Percentiles rank a stretch among this genome's conserved stretches.
phyloP scores from a whole-genome alignment of 1,140 invertebrate genomes.

The Diorhabda sublineata region DNA sequence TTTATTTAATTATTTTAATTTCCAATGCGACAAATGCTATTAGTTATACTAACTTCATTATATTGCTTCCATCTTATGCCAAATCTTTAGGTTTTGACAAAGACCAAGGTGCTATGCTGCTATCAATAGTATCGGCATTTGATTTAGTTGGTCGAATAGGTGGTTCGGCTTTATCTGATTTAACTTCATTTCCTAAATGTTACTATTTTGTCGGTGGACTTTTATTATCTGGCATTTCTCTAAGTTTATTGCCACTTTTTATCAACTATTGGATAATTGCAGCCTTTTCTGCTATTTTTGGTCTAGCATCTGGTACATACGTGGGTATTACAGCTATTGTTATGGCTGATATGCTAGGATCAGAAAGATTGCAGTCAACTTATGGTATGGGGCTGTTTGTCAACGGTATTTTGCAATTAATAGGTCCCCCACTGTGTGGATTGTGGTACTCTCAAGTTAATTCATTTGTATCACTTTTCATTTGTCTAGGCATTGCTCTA shows the following conservation, averaged over 20 bases:
- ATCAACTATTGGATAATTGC: constrained; percentile 56
- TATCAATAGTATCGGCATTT: constrained; percentile 73
- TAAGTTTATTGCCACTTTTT: constrained; percentile 65
- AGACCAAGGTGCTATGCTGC: constrained; percentile 60
- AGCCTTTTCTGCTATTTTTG: constrained; percentile 69
- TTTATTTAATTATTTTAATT: constrained; percentile 76
- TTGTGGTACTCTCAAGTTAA: constrained; percentile 59
- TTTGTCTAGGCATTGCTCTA: constrained; percentile 66
- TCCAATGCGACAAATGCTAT: constrained; percentile 81
- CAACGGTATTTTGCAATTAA: constrained; percentile 73
- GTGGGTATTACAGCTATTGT: constrained; percentile 80
- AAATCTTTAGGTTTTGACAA: constrained; percentile 65
- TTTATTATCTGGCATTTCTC: constrained; percentile 67
- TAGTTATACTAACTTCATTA: constrained; percentile 81
- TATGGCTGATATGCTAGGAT: constrained; percentile 79
- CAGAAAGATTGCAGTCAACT: constrained; percentile 75
- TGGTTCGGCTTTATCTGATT: constrained; percentile 74
- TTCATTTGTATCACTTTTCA: constrained; percentile 67
- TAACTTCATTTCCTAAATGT: constrained; percentile 66
- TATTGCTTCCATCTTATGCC: constrained; percentile 72
- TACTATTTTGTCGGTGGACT: constrained; percentile 77
- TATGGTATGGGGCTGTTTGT: constrained; percentile 81
- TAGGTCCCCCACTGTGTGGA: constrained; percentile 76
- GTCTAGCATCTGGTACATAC: constrained; percentile 78
- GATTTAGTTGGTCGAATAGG: constrained; percentile 78